Base-by-base conservation (phyloP, 2,113 vertebrate genomes). In the Perca schrenkii region DNA sequence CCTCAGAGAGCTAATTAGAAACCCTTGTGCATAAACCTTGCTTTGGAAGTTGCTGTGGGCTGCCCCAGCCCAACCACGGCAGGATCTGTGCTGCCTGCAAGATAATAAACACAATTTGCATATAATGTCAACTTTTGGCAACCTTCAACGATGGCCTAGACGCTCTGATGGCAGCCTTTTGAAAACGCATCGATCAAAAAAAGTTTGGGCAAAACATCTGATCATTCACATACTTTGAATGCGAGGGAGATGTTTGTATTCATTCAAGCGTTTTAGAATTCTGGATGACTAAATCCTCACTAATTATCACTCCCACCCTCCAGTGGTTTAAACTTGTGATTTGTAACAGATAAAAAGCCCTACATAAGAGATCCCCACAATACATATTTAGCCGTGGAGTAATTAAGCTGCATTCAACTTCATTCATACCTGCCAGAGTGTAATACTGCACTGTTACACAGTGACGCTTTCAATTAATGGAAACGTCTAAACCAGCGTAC, bases 1-100 rank as follows among this genome's bases (percentile, higher is more conserved):
- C 95, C 94, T 92, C 85, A 84, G 95, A 96, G 94, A 96, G 94
- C 95, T 95, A 93, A 95, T 96, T 96, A 96, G 93, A 94, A 91
- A 89, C 92, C 93, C 93, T 93, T 85, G 93, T 94, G 93, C 93
- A 92, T 92, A 93, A 94, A 93, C 89, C 86, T 90, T 83, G 89
- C 92, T 93, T 43, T 90, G 89, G 87, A 95, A 93, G 95, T 94
- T 93, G 94, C 95, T 93, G 80, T 94, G 92, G 94, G 95, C 94
- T 94, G 91, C 88, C 85, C 61, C 78, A 81, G 90, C 73, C 85
- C 85, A 78, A 92, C 92, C 88, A 83, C 87, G 91, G 88, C 92
- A 89, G 87, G 88, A 94, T 95, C 92, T 90, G 91, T 93, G 88
- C 91, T 84, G 91, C 92, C 92, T 94, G 90, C 84, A 7, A 95